Percentiles rank a stretch among this genome's conserved stretches.
These are phyloP conservation scores for Enteromius paludinosus DNA, from an alignment of 2,797 vertebrate species.

Conservation along the genomic window DNA sequence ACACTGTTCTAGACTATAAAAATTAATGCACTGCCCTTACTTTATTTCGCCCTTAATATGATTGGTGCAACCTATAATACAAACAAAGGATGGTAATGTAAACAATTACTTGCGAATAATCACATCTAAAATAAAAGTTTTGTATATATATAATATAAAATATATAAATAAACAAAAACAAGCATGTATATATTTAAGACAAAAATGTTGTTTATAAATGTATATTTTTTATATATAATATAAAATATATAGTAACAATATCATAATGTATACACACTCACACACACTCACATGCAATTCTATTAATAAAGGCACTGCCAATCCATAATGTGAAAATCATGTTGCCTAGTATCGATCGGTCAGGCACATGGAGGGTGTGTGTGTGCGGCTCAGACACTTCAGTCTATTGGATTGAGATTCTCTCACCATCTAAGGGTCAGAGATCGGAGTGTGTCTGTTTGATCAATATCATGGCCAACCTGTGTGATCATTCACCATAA, in stretches of 20 bases:
- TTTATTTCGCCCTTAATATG: neutral
- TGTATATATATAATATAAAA: no score
- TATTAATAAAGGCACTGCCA: conserved; percentile 90
- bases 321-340: conserved; percentile 93
- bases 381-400: conserved; percentile 76
- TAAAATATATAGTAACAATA: no score
- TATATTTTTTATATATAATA: neutral
- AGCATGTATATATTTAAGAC: no score
- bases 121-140: no score
- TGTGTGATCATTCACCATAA: conserved; percentile 88
- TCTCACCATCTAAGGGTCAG: conserved; percentile 98
- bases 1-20: neutral
- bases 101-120: no score
- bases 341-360: conserved; percentile 83
- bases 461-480: conserved; percentile 89
- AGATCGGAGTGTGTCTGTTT: conserved; percentile 87
- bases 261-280: neutral
- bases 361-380: conserved; percentile 22
- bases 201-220: neutral
- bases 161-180: no score
- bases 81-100: neutral
- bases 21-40: neutral
- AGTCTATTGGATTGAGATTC: conserved; percentile 99
- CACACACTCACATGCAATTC: conserved; percentile 67
- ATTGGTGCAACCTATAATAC: neutral